phyloP scores from a whole-genome alignment of 1,140 invertebrate species.

The Augochlora pura region DNA sequence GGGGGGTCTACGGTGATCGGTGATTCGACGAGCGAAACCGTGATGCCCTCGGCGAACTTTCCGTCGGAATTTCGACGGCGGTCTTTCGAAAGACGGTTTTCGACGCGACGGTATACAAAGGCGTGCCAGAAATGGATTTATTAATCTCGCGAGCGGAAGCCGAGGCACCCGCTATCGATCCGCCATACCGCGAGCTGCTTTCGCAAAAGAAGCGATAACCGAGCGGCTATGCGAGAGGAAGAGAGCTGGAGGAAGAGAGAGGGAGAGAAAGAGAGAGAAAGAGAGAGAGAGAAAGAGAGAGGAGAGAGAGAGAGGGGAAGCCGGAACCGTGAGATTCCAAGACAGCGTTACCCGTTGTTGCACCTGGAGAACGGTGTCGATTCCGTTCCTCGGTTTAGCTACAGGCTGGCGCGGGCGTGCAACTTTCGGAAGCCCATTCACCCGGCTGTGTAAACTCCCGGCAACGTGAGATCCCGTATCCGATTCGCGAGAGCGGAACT shows the following conservation, averaged over 20 bases:
- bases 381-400: constrained; percentile 41
- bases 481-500: constrained; percentile 39
- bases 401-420: background rate
- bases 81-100: background rate
- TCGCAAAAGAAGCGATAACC: constrained; percentile 26
- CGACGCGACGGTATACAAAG: constrained; percentile 12
- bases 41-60: background rate
- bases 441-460: background rate
- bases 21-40: too few relatives aligned
- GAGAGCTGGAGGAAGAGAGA: background rate
- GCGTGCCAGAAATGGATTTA: constrained; percentile 23
- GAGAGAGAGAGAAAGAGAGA: background rate
- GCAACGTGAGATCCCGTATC: constrained; percentile 30
- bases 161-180: constrained; percentile 21
- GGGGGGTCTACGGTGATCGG: too few relatives aligned
- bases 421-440: background rate
- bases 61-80: background rate
- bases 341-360: background rate
- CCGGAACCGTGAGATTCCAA: constrained; percentile 23
- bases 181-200: background rate
- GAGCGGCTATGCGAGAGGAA: too few relatives aligned
- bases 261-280: too few relatives aligned
- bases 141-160: constrained; percentile 6
- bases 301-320: too few relatives aligned
- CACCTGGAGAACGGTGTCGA: background rate